Percentiles rank a stretch among this genome's conserved stretches.
Evolutionary conservation across 1,140 invertebrate genomes (phyloP).

Genomic region (Pseudomyrmex dendroicus): DNA sequence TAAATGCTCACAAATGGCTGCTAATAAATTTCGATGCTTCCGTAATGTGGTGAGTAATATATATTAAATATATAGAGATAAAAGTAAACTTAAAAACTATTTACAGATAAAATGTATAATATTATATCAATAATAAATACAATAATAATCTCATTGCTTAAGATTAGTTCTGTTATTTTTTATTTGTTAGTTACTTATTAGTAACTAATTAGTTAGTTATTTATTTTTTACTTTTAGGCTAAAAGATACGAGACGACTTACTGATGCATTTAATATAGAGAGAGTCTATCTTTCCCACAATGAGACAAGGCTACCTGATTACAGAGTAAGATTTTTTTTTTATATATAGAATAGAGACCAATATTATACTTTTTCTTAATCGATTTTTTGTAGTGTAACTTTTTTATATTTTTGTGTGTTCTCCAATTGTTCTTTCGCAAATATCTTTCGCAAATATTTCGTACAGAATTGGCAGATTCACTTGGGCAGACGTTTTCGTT

Average conservation of each 20-base stretch:
- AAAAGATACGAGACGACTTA: conserved; percentile 91
- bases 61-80: neutral
- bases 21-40: conserved; percentile 97
- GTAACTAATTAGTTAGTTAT: neutral
- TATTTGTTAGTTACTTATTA: neutral
- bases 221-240: conserved; percentile 86
- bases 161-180: neutral
- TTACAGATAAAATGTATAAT: neutral
- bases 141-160: too few species aligned
- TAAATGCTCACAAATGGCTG: conserved; percentile 97
- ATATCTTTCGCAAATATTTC: too few species aligned
- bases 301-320: conserved; percentile 92
- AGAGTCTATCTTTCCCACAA: conserved; percentile 93
- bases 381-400: conserved; percentile 3
- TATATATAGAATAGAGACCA: neutral
- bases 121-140: too few species aligned
- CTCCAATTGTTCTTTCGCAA: neutral
- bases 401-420: conserved; percentile 8
- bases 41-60: conserved; percentile 88
- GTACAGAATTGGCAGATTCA: conserved; percentile 97
- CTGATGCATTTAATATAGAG: conserved; percentile 96
- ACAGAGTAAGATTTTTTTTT: conserved; percentile 86
- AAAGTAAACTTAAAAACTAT: neutral
- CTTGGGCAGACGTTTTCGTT: conserved; percentile 94
- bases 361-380: neutral